Evolutionary conservation across 2,797 vertebrate species (phyloP).

Genomic region (Martes flavigula): DNA sequence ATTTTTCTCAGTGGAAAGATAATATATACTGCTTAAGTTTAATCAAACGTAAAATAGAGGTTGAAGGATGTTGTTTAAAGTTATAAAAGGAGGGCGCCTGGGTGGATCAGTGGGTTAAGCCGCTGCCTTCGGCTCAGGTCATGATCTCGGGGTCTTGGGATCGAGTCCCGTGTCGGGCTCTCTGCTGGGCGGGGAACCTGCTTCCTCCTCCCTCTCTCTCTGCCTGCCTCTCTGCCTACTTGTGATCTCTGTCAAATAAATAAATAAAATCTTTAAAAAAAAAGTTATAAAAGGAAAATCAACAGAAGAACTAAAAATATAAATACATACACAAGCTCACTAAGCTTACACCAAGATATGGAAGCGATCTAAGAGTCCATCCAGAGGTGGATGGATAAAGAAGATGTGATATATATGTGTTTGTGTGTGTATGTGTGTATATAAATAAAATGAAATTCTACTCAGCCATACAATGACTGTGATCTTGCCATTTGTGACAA

Average conservation of each 20-base stretch:
- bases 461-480: background rate
- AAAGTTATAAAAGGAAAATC: background rate
- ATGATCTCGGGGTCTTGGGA: too few species aligned
- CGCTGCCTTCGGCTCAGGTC: too few species aligned
- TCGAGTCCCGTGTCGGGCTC: too few species aligned
- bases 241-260: too few species aligned
- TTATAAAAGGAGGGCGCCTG: background rate
- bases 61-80: background rate
- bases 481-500: background rate
- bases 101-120: too few species aligned
- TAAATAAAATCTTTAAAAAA: too few species aligned
- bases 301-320: background rate
- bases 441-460: background rate
- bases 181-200: too few species aligned
- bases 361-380: background rate
- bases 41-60: background rate
- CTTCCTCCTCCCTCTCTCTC: too few species aligned
- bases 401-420: background rate
- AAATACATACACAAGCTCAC: background rate
- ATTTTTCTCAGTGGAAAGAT: background rate
- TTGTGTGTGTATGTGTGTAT: background rate
- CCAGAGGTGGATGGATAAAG: background rate
- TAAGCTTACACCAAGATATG: background rate
- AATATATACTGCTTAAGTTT: background rate
- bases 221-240: too few species aligned